Base-by-base conservation (phyloP, 2,888 invertebrate genomes). In the Agriopis aurantiaria region DNA sequence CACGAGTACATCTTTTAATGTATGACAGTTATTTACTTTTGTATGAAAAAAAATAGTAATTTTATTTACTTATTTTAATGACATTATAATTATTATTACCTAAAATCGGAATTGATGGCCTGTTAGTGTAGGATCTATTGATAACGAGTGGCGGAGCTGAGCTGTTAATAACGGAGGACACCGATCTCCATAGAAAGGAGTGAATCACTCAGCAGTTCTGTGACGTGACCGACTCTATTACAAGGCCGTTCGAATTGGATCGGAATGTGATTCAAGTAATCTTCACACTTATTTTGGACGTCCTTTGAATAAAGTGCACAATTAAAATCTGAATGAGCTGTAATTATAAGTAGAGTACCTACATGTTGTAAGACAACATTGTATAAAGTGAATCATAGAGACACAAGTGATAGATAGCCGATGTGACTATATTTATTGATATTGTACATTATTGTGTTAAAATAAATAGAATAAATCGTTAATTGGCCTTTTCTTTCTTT, bases 401-500 rank as follows among this genome's bases (percentile, higher is more conserved):
- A 88, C 83, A 85, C 82, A 85, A 88, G 91, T 92, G 91, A 92
- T 90, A 91, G 82, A 80, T 81, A 86, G 85, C 89, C 85, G 87
- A 93, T 87, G 89, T 91, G 90, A 92, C 88, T 91, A 93, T 92
- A 91, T 93, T 93, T 93, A 93, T 93, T 92, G 90, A 93, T 91
- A 92, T 89, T 92, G 90, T 92, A 92, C 91, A 92, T 92, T 89
- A 89, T 93, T 93, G 92, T 92, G 93, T 93, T 93, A 87, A 84
- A 93, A 92, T 92, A 92, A 93, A 93, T 88, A 83, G 80, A 88
- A 84, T 88, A 84, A 90, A 88, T 82, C 73, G 72, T 77, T 52
- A 67, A 57, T 70, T 72, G 71, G 74, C 78, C 77, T 77, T 74
- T 67, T 61, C 69, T 74, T 69, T 1, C 46, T 23, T 33, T 33